These are phyloP conservation scores for Ceyx cyanopectus DNA, from an alignment of 2,113 vertebrate genomes.

Conservation along the genomic window DNA sequence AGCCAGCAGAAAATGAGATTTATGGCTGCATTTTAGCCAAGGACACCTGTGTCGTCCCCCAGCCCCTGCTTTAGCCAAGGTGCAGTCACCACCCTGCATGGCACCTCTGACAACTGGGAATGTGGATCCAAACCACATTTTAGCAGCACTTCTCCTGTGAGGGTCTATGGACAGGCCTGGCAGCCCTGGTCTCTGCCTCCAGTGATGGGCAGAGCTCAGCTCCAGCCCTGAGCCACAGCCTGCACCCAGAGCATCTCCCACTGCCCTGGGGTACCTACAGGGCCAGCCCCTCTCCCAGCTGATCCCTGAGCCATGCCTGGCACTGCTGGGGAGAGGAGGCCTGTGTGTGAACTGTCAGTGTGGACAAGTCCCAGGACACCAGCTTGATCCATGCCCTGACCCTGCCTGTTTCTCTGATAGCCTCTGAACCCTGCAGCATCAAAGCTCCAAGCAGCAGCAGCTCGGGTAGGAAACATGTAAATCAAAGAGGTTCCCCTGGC, in stretches of 20 bases:
- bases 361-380: not conserved
- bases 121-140: not conserved
- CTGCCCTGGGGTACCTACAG: not conserved
- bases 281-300: fast-evolving
- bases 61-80: not conserved
- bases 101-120: not conserved
- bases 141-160: not conserved
- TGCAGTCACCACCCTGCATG: not conserved
- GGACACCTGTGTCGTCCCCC: not conserved
- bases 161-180: not conserved
- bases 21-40: not conserved
- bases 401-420: not conserved
- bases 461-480: not conserved
- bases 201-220: not conserved
- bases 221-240: not conserved
- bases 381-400: not conserved
- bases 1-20: not conserved
- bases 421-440: not conserved
- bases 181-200: not conserved
- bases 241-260: not conserved
- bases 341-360: not conserved
- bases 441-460: not conserved
- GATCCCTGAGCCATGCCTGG: not conserved
- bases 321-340: not conserved
- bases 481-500: not conserved